Conservation (phyloP, 2,797 vertebrate genomes). For the Sebastes umbrosus region DNA sequence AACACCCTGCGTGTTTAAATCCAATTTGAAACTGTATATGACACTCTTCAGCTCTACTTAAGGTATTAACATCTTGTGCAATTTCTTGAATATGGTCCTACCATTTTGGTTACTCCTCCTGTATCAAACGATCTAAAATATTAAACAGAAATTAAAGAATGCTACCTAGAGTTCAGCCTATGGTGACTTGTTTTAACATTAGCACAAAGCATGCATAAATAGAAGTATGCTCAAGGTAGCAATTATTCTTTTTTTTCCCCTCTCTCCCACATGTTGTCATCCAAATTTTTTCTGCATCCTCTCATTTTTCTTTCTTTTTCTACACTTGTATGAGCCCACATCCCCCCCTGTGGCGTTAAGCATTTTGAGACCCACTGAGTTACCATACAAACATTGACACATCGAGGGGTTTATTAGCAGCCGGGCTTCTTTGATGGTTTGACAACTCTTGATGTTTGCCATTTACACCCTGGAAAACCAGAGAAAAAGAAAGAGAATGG, state of each 20-base stretch:
- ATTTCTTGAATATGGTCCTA: conserved; percentile 6
- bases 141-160: conserved; percentile 9
- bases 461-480: conserved; percentile 60
- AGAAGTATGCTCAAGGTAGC: neutral
- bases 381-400: conserved; percentile 60
- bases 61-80: neutral
- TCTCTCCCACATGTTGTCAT: conserved; percentile 7
- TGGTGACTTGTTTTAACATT: neutral
- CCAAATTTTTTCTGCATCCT: neutral
- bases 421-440: conserved; percentile 57
- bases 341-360: conserved; percentile 42
- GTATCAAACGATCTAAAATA: conserved; percentile 1
- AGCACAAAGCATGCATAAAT: conserved; percentile 26
- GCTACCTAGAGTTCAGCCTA: neutral
- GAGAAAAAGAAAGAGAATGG: conserved; percentile 19
- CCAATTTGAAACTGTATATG: conserved; percentile 33
- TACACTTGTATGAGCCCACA: neutral
- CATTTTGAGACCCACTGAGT: conserved; percentile 59
- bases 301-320: conserved; percentile 1
- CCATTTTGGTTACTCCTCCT: neutral
- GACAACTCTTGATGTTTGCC: conserved; percentile 58
- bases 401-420: conserved; percentile 53
- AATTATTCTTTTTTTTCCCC: conserved; percentile 3
- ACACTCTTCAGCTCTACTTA: conserved; percentile 1
- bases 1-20: conserved; percentile 32